A percentile compares a stretch with the other conserved stretches of the same genome.
These are phyloP conservation scores for Papilio gigon DNA, from an alignment of 2,888 invertebrate genomes.

Conservation along the genomic window DNA sequence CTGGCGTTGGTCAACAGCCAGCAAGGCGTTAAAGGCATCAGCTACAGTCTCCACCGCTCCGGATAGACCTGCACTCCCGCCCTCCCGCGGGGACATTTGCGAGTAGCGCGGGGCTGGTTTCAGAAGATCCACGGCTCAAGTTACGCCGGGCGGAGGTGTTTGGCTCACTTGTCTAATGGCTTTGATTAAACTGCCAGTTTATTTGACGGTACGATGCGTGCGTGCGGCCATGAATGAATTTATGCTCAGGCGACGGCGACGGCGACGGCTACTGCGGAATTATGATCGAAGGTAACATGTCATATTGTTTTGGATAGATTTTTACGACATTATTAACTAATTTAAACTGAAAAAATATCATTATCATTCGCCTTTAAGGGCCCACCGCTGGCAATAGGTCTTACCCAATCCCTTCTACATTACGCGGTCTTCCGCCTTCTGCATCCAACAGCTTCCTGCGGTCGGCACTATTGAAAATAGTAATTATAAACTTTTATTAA, in stretches of 20 bases:
- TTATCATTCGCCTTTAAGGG: too few species aligned
- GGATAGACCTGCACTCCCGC: conserved; percentile 60
- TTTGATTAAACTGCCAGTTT: conserved; percentile 83
- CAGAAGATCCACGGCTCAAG: conserved; percentile 61
- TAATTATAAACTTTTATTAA: too few species aligned
- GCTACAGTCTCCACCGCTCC: conserved; percentile 70
- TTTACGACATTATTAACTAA: conserved; percentile 41
- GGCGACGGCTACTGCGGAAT: conserved; percentile 60
- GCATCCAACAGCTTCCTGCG: too few species aligned
- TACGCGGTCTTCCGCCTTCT: too few species aligned
- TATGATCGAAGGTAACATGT: conserved; percentile 68
- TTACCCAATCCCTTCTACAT: too few species aligned
- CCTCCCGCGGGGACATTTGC: conserved; percentile 46
- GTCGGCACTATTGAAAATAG: too few species aligned
- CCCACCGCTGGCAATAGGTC: too few species aligned
- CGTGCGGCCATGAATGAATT: conserved; percentile 79
- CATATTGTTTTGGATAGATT: conserved; percentile 48
- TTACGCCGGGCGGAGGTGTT: conserved; percentile 66
- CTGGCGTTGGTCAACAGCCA: conserved; percentile 80
- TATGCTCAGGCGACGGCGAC: conserved; percentile 74
- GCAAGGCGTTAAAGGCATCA: conserved; percentile 82
- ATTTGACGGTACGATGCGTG: conserved; percentile 81
- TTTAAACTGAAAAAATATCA: too few species aligned
- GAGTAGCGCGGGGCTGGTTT: conserved; percentile 51
- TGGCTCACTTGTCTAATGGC: conserved; percentile 82